Base-by-base conservation (phyloP, 2,888 invertebrate species). In the Euphydryas editha region DNA sequence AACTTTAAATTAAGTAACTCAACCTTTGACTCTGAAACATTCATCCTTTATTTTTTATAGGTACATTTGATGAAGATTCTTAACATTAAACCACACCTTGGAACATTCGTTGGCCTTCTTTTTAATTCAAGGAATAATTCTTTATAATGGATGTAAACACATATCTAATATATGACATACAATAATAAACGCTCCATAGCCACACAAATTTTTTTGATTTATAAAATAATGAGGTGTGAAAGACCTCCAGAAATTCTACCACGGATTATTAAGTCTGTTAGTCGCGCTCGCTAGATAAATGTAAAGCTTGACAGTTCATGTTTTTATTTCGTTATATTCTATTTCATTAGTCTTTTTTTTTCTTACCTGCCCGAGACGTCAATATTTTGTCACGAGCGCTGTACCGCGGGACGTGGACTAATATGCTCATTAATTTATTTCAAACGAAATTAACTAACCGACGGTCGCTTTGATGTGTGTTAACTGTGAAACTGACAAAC, bases 361-460 rank as follows among this genome's bases (percentile, higher is more conserved):
- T 87, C 77, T 78, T 70, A 73, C 77, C 77, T 75, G 61, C 67
- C 70, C 60, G 69, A 82, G 85, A 82, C 88, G 90, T 92, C 92
- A 92, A 92, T 92, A 91, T 90, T 91, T 87, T 92, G 92, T 92
- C 92, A 92, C 91, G 90, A 90, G 84, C 85, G 81, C 36, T 54
- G 36, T 80, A 87, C 77, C 75, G 78, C 51, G 67, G 78, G 92
- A 90, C 92, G 82, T 85, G 75, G 81, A 92, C 86, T 88, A 92
- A 92, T 91, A 87, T 75, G 73, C 75, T 82, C 86, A 89, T 90
- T 91, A 90, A 90, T 90, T 86, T 84, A 81, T 82, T 86, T 86
- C 83, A 87, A 86, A 86, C 86, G 72, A 86, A 90, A 90, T 90
- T 89, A 90, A 88, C 81, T 74, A 77, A 80, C 80, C 80, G 83